A percentile compares a stretch with the other conserved stretches of the same genome.
Evolutionary conservation across 2,888 invertebrate genomes (phyloP).

Genomic region (Ametastegia equiseti): DNA sequence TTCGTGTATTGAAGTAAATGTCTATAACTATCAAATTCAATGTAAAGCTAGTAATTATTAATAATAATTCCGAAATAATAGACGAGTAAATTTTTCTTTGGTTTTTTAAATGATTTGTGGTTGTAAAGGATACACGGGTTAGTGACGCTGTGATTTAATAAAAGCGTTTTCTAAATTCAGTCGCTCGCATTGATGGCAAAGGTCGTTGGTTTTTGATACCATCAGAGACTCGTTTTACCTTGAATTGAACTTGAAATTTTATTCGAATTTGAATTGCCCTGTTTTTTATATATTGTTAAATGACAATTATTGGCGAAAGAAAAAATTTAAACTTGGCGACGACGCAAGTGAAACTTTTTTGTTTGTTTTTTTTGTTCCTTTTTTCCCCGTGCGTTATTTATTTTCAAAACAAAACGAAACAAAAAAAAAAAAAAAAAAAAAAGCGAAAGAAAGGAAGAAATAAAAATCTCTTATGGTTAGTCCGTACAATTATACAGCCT

Average conservation of each 20-base stretch:
- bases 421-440: slow-evolving; percentile 13
- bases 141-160: neutral
- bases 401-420: neutral
- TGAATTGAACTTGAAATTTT: slow-evolving; percentile 61
- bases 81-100: neutral
- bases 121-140: too few species aligned
- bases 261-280: slow-evolving; percentile 20
- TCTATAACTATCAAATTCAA: too few species aligned
- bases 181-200: slow-evolving; percentile 73
- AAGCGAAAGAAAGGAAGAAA: neutral
- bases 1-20: too few species aligned
- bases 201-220: slow-evolving; percentile 70
- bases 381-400: too few species aligned
- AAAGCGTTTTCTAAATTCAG: slow-evolving; percentile 40
- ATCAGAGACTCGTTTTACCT: slow-evolving; percentile 75
- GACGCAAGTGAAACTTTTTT: too few species aligned
- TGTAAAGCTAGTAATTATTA: too few species aligned
- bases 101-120: too few species aligned
- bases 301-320: neutral
- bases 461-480: slow-evolving; percentile 20
- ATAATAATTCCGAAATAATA: too few species aligned
- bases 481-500: slow-evolving; percentile 36
- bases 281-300: neutral
- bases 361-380: too few species aligned
- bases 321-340: neutral